These are phyloP conservation scores for Nebria salina DNA, from an alignment of 2,888 invertebrate genomes.

Conservation along the genomic window DNA sequence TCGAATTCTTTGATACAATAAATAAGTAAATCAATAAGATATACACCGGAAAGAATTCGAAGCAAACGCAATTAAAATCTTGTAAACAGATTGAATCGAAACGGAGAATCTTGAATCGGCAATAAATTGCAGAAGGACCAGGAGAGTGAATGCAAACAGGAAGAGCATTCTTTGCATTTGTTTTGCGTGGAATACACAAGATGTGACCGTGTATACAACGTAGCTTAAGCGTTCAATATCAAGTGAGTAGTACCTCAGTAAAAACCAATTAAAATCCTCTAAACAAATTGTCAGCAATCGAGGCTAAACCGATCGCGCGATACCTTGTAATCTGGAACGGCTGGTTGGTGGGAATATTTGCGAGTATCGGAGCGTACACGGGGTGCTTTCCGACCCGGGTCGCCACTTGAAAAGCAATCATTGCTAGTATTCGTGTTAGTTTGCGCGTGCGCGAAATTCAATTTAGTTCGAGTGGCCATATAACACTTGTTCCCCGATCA, in stretches of 20 bases:
- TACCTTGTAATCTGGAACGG: constrained; percentile 16
- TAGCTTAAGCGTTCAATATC: not conserved
- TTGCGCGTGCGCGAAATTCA: constrained; percentile 59
- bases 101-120: constrained; percentile 11
- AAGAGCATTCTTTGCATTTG: not conserved
- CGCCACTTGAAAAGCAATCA: constrained; percentile 55
- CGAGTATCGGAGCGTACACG: constrained; percentile 18
- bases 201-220: not conserved
- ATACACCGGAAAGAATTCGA: not conserved
- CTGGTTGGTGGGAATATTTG: constrained; percentile 7
- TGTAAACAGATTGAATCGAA: constrained; percentile 8
- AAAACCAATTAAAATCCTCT: constrained; percentile 39
- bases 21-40: not conserved
- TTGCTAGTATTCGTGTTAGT: constrained; percentile 50
- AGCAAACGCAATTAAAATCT: constrained; percentile 14
- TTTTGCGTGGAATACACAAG: not conserved
- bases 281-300: constrained; percentile 37
- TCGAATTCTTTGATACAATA: not conserved
- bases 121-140: not conserved
- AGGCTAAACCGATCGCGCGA: not conserved
- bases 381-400: constrained; percentile 13
- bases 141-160: not conserved
- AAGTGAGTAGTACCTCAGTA: not conserved
- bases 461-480: constrained; percentile 57
- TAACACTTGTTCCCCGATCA: constrained; percentile 56